Evolutionary conservation across 2,797 vertebrate species (phyloP).

Genomic region (Notolepis coatsorum): DNA sequence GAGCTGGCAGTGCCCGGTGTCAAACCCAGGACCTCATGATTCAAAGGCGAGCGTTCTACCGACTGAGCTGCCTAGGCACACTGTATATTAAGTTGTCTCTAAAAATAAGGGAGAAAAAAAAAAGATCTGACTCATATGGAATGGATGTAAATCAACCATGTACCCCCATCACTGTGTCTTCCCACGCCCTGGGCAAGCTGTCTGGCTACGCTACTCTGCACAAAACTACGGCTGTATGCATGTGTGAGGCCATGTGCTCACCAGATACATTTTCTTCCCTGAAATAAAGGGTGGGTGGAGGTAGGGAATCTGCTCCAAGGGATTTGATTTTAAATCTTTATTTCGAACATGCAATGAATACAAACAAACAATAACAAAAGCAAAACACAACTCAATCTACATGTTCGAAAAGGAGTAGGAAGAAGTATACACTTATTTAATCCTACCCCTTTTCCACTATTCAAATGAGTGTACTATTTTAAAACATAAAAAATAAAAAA

Average conservation of each 20-base stretch:
- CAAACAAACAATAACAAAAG: background rate
- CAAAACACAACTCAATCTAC: background rate
- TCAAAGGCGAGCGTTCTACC: too few species aligned
- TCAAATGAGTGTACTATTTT: too few species aligned
- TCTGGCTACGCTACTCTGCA: constrained; percentile 21
- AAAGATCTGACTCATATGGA: constrained; percentile 43
- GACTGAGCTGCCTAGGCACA: too few species aligned
- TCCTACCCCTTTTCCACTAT: too few species aligned
- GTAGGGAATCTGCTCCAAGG: background rate
- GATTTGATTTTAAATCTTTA: background rate
- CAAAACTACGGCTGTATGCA: constrained; percentile 7
- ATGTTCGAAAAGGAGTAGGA: too few species aligned
- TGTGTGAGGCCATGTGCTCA: background rate
- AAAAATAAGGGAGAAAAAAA: constrained; percentile 40
- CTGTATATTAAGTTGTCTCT: constrained; percentile 43
- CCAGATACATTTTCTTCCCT: too few species aligned
- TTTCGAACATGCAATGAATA: constrained; percentile 13
- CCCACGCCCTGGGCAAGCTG: constrained; percentile 26
- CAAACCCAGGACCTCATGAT: too few species aligned
- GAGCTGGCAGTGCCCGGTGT: too few species aligned
- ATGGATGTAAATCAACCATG: constrained; percentile 19
- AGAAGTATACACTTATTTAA: too few species aligned
- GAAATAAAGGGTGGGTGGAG: too few species aligned
- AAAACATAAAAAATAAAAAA: too few species aligned
- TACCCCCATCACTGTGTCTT: constrained; percentile 13